phyloP scores from a whole-genome alignment of 2,888 invertebrate species.

The Pollenia griseotomentosa region DNA sequence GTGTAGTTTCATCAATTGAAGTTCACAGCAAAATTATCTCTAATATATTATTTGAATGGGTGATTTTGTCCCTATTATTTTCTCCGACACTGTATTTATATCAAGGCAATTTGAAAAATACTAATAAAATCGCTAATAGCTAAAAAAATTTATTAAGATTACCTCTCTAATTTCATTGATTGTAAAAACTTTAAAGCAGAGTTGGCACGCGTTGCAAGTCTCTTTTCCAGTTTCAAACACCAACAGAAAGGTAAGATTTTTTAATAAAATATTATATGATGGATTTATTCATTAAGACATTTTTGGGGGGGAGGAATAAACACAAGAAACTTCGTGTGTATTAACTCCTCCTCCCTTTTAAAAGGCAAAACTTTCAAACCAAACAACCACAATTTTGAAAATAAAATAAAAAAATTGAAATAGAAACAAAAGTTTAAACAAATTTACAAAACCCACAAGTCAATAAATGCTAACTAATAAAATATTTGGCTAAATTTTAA shows the following conservation, averaged over 20 bases:
- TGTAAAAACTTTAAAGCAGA: background rate
- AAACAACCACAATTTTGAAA: background rate
- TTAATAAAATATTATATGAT: slow-evolving; percentile 11
- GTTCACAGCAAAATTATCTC: too few species aligned
- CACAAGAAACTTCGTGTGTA: slow-evolving; percentile 26
- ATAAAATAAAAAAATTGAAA: background rate
- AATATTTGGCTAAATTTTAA: slow-evolving; percentile 32
- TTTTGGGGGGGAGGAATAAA: background rate
- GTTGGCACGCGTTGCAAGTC: slow-evolving; percentile 45
- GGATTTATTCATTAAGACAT: slow-evolving; percentile 19
- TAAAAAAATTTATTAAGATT: background rate
- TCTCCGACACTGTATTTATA: too few species aligned
- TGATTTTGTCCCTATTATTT: too few species aligned
- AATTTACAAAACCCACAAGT: slow-evolving; percentile 54
- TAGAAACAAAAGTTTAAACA: slow-evolving; percentile 6
- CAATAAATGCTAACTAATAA: slow-evolving; percentile 20
- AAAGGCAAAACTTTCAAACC: background rate
- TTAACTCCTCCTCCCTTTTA: slow-evolving; percentile 29
- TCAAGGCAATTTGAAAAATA: background rate
- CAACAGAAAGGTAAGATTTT: slow-evolving; percentile 33
- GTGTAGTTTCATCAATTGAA: too few species aligned
- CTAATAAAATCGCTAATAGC: background rate
- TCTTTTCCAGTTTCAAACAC: background rate
- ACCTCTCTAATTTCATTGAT: slow-evolving; percentile 31
- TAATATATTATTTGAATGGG: too few species aligned